A percentile compares a stretch with the other conserved stretches of the same genome.
These are phyloP conservation scores for Aphidius gifuensis DNA, from an alignment of 1,140 invertebrate species.

Conservation along the genomic window DNA sequence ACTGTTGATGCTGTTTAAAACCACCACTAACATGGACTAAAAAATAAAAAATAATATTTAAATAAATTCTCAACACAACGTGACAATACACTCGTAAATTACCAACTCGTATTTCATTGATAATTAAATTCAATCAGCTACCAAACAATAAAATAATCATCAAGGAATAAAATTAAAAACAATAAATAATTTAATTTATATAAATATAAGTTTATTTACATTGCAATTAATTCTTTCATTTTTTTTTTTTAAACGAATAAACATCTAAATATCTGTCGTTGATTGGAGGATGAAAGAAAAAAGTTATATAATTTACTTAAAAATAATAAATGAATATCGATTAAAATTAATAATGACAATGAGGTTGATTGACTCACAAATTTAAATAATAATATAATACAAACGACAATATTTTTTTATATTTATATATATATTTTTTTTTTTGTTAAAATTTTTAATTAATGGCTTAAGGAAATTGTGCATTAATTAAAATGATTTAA, in stretches of 20 bases:
- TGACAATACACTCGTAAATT: too few species aligned
- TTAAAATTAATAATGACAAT: constrained; percentile 50
- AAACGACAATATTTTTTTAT: constrained; percentile 18
- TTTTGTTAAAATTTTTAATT: constrained; percentile 2
- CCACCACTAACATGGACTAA: too few species aligned
- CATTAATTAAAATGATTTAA: constrained; percentile 1
- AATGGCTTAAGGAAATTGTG: background rate
- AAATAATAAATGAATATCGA: constrained; percentile 44
- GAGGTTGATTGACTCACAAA: constrained; percentile 25
- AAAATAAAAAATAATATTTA: too few species aligned
- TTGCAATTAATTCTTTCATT: constrained; percentile 49
- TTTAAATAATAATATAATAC: constrained; percentile 30
- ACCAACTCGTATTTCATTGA: too few species aligned
- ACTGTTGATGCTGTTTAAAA: too few species aligned
- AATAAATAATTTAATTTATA: constrained; percentile 35
- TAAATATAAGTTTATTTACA: constrained; percentile 58
- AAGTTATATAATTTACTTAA: constrained; percentile 35
- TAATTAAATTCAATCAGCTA: too few species aligned
- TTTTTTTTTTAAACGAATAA: background rate
- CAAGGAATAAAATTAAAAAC: constrained; percentile 10
- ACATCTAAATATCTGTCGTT: constrained; percentile 19
- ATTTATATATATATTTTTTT: constrained; percentile 2
- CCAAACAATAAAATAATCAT: too few species aligned
- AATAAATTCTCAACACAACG: constrained; percentile 7
- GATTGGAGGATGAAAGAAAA: constrained; percentile 1